A percentile compares a stretch with the other conserved stretches of the same genome.
phyloP scores from a whole-genome alignment of 37 sponge, comb jelly and placozoan genomes.

The Amphimedon queenslandica region DNA sequence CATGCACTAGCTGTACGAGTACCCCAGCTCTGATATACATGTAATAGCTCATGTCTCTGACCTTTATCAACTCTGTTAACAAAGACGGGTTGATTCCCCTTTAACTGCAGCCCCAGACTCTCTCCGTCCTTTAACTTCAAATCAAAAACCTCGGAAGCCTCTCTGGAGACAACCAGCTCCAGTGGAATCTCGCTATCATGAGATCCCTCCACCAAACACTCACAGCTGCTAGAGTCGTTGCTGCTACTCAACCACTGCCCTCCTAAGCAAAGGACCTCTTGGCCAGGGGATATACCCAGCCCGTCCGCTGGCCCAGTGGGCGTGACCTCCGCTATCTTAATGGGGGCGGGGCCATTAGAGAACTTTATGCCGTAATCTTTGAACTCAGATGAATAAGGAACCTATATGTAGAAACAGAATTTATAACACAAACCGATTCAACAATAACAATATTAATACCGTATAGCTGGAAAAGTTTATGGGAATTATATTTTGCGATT shows the following conservation, averaged over 20 bases:
- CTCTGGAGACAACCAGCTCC: neutral
- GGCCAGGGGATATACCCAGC: neutral
- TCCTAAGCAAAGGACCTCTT: neutral
- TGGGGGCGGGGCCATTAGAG: neutral
- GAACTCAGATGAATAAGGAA: too few relatives aligned
- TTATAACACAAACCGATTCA: neutral
- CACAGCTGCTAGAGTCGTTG: neutral
- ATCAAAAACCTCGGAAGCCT: neutral
- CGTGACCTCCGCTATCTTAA: neutral
- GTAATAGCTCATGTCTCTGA: neutral
- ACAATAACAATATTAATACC: too few relatives aligned
- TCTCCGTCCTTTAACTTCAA: neutral
- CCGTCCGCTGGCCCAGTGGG: neutral
- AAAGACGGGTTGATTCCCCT: conserved; percentile 52
- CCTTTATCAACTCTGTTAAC: conserved; percentile 54
- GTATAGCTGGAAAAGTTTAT: too few relatives aligned
- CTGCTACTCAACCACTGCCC: neutral
- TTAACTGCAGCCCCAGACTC: conserved; percentile 63
- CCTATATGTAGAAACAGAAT: too few relatives aligned
- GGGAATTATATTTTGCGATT: too few relatives aligned
- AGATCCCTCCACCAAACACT: neutral
- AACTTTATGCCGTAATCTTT: too few relatives aligned
- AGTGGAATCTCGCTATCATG: neutral
- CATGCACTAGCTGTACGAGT: too few relatives aligned
- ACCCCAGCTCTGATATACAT: too few relatives aligned